Evolutionary conservation across 2,113 vertebrate species (phyloP).

Genomic region (Sardina pilchardus): DNA sequence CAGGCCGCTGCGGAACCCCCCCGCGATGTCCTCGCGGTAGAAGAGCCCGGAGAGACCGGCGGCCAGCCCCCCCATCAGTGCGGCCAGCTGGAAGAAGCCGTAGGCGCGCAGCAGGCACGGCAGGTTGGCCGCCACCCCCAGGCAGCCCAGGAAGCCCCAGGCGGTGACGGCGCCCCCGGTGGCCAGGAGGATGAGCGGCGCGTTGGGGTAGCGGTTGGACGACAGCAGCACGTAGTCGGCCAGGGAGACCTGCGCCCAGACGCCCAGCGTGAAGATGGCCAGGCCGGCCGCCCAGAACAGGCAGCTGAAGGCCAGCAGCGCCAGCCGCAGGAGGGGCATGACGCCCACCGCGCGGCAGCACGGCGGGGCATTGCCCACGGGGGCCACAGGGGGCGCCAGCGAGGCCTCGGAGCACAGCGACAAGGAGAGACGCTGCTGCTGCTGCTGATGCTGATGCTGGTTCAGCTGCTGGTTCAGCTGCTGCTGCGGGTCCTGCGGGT

Average conservation of each 20-base stretch:
- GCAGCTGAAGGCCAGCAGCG: constrained; percentile 84
- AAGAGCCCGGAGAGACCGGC: constrained; percentile 80
- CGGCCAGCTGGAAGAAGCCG: constrained; percentile 74
- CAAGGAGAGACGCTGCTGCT: constrained; percentile 56
- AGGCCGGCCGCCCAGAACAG: constrained; percentile 85
- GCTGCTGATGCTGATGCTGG: constrained; percentile 48
- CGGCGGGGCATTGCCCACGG: constrained; percentile 51
- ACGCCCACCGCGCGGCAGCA: constrained; percentile 60
- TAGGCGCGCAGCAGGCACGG: constrained; percentile 78
- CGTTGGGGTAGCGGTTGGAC: constrained; percentile 74
- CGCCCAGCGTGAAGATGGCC: constrained; percentile 78
- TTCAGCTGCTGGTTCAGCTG: constrained; percentile 53
- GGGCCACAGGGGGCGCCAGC: constrained; percentile 65
- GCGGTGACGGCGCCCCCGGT: constrained; percentile 76
- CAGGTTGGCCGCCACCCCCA: constrained; percentile 81
- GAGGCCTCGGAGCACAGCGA: constrained; percentile 65
- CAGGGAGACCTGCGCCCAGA: constrained; percentile 82
- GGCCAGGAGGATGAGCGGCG: constrained; percentile 75
- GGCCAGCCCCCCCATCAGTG: constrained; percentile 73
- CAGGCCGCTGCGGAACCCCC: constrained; percentile 80
- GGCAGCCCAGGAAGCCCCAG: constrained; percentile 86
- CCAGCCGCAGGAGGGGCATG: constrained; percentile 82
- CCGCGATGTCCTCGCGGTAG: constrained; percentile 78
- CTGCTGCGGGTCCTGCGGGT: constrained; percentile 56
- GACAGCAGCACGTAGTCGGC: constrained; percentile 81